phyloP scores from a whole-genome alignment of 2,888 invertebrate species.

The Pseudoips prasinana region DNA sequence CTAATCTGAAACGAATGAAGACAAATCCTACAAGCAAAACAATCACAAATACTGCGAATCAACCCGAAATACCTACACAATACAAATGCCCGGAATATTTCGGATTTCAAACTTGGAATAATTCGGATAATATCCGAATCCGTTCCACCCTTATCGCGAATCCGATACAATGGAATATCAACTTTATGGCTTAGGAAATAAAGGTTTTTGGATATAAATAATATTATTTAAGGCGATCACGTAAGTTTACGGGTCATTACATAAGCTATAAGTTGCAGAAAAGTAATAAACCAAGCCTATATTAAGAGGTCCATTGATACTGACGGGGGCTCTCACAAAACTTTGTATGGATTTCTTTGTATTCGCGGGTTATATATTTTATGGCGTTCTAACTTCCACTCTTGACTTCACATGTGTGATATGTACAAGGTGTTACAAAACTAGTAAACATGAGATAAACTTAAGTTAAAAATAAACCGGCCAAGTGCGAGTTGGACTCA shows the following conservation, averaged over 20 bases:
- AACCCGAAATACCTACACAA: slow-evolving; percentile 4
- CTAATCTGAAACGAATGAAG: neutral
- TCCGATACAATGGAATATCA: slow-evolving; percentile 27
- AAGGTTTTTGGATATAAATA: slow-evolving; percentile 31
- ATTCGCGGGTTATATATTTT: too few species aligned
- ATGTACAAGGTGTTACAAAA: too few species aligned
- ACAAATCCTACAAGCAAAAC: too few species aligned
- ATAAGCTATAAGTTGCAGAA: slow-evolving; percentile 49
- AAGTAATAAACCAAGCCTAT: slow-evolving; percentile 45
- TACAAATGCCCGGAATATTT: slow-evolving; percentile 20
- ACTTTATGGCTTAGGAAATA: slow-evolving; percentile 29
- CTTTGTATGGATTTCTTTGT: too few species aligned
- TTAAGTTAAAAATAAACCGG: too few species aligned
- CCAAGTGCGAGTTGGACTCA: too few species aligned
- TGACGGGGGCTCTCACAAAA: too few species aligned
- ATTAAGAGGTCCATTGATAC: slow-evolving; percentile 31
- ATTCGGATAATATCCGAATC: slow-evolving; percentile 14
- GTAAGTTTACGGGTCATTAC: slow-evolving; percentile 52
- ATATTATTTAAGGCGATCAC: slow-evolving; percentile 38
- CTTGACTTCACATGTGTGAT: too few species aligned
- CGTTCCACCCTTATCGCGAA: slow-evolving; percentile 22
- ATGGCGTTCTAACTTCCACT: too few species aligned
- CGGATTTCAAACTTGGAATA: slow-evolving; percentile 18
- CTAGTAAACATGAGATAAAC: too few species aligned
- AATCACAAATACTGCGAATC: too few species aligned